Evolutionary conservation across 2,888 invertebrate genomes (phyloP).

Genomic region (Drosophila trichaetosa): DNA sequence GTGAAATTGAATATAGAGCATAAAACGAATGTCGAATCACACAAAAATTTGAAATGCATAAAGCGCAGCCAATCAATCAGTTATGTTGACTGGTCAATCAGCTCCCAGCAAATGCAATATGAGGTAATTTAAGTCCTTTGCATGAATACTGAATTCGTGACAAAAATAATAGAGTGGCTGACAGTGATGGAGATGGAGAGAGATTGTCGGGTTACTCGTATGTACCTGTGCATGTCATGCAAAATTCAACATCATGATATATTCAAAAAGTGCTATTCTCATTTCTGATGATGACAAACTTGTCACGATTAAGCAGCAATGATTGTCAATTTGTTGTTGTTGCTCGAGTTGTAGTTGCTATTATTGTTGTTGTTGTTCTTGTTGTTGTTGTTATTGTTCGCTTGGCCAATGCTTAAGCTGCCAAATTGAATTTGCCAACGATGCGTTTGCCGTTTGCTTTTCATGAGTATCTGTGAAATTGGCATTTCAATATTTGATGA

Average conservation of each 20-base stretch:
- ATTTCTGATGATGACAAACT: not conserved
- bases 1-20: slow-evolving; percentile 12
- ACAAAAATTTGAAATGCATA: slow-evolving; percentile 8
- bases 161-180: not conserved
- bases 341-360: not conserved
- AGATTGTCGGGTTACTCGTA: not conserved
- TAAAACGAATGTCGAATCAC: slow-evolving; percentile 5
- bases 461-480: slow-evolving; percentile 74
- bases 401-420: slow-evolving; percentile 62
- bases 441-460: slow-evolving; percentile 28
- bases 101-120: not conserved
- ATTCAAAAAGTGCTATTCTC: not conserved
- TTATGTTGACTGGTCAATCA: slow-evolving; percentile 1
- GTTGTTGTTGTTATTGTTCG: slow-evolving; percentile 6
- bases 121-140: slow-evolving; percentile 1
- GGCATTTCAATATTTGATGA: slow-evolving; percentile 78
- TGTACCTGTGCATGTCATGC: not conserved
- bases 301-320: slow-evolving; percentile 3
- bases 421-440: slow-evolving; percentile 68
- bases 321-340: not conserved
- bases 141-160: slow-evolving; percentile 3
- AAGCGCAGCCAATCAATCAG: slow-evolving; percentile 16
- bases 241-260: not conserved
- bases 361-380: not conserved
- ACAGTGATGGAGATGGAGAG: not conserved